Percentiles rank a stretch among this genome's conserved stretches.
phyloP scores from a whole-genome alignment of 2,797 vertebrate genomes.

The Falco berigora region DNA sequence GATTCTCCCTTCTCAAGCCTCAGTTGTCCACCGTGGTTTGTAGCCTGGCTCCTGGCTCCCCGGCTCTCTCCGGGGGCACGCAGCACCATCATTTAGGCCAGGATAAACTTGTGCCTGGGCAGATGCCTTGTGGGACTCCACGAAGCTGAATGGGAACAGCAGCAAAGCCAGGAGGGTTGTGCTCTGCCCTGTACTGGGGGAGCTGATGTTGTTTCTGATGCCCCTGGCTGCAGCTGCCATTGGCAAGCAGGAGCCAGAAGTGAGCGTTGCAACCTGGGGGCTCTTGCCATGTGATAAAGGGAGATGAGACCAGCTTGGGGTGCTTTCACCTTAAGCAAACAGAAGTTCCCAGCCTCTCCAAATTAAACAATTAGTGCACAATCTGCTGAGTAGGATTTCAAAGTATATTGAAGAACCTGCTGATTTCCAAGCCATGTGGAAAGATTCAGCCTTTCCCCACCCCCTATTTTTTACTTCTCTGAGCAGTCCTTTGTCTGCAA shows the following conservation, averaged over 20 bases:
- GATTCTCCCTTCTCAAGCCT: background rate
- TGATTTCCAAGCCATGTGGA: background rate
- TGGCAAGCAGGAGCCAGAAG: background rate
- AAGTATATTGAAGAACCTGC: background rate
- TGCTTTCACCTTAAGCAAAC: background rate
- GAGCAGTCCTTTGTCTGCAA: background rate
- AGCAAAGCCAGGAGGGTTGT: background rate
- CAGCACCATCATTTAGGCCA: accelerated
- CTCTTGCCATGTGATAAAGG: accelerated
- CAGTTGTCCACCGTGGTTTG: accelerated
- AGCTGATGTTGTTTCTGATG: accelerated
- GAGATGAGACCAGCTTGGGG: background rate
- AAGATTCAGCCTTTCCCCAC: background rate
- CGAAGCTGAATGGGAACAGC: background rate
- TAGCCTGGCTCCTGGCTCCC: background rate
- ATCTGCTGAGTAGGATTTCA: background rate
- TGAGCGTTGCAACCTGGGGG: background rate
- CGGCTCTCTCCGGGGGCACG: accelerated
- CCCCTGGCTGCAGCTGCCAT: background rate
- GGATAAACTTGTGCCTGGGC: accelerated
- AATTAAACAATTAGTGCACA: background rate
- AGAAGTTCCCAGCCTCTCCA: background rate
- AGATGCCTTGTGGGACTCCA: no score
- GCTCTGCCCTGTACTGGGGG: background rate
- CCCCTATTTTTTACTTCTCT: background rate